A percentile compares a stretch with the other conserved stretches of the same genome.
Conservation (phyloP, 1,140 invertebrate species). For the Brachystomella parvula region DNA sequence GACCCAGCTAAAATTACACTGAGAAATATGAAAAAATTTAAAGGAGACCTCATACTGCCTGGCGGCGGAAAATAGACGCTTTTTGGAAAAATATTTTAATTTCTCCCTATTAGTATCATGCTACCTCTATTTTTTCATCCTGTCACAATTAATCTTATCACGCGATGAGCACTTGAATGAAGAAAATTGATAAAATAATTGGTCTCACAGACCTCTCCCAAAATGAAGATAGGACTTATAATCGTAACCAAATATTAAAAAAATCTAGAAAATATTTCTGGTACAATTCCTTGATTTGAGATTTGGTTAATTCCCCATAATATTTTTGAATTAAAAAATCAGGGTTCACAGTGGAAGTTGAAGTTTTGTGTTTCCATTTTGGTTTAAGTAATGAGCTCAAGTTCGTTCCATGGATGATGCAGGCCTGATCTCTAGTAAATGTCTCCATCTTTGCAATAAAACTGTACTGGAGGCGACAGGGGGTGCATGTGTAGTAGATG, state of each 20-base stretch:
- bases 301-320: conserved; percentile 53
- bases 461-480: conserved; percentile 60
- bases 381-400: conserved; percentile 49
- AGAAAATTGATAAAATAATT: neutral
- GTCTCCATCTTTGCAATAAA: conserved; percentile 59
- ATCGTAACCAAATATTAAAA: conserved; percentile 51
- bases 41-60: too few species aligned
- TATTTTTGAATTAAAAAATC: conserved; percentile 47
- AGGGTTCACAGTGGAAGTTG: neutral
- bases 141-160: too few species aligned
- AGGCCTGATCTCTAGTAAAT: conserved; percentile 55
- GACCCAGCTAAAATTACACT: too few species aligned
- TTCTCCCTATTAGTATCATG: too few species aligned
- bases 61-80: too few species aligned
- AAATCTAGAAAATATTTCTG: conserved; percentile 65
- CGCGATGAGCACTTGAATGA: neutral
- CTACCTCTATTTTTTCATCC: too few species aligned
- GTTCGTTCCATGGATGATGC: conserved; percentile 53
- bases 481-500: conserved; percentile 62
- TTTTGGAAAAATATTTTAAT: too few species aligned
- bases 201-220: neutral
- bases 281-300: conserved; percentile 55
- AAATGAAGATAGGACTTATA: neutral
- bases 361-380: conserved; percentile 44
- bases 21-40: too few species aligned